Evolutionary conservation across 2,113 vertebrate species (phyloP).

Genomic region (Periophthalmus modestus): DNA sequence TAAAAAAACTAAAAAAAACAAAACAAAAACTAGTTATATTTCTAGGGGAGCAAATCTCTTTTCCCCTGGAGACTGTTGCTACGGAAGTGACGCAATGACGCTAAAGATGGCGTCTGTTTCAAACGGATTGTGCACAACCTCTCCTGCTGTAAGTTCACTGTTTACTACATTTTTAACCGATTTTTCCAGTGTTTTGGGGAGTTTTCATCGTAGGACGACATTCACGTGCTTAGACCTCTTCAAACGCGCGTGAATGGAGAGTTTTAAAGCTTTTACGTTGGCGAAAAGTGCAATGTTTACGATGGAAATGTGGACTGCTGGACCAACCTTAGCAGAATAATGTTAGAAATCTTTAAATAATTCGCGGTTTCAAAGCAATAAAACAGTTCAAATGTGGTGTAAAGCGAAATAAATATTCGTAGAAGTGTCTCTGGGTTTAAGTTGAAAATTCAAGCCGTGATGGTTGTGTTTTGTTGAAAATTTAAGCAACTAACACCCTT

Average conservation of each 20-base stretch:
- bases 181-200: not conserved
- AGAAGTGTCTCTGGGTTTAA: not conserved
- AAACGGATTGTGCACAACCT: slow-evolving; percentile 34
- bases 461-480: not conserved
- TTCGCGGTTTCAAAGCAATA: not conserved
- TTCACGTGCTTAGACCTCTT: no score
- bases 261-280: fast-evolving
- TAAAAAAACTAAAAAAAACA: no score
- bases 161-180: not conserved
- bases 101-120: slow-evolving; percentile 76
- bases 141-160: slow-evolving; percentile 28
- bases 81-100: slow-evolving; percentile 35
- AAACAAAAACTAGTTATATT: no score
- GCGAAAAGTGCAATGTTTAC: not conserved
- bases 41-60: no score
- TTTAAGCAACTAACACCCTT: not conserved
- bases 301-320: no score
- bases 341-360: not conserved
- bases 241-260: fast-evolving
- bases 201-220: not conserved
- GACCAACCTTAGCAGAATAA: not conserved
- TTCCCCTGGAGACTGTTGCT: not conserved
- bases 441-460: not conserved
- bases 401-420: not conserved
- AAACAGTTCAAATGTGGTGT: not conserved